These are phyloP conservation scores for Neoascia interrupta DNA, from an alignment of 2,888 invertebrate species.

Conservation along the genomic window DNA sequence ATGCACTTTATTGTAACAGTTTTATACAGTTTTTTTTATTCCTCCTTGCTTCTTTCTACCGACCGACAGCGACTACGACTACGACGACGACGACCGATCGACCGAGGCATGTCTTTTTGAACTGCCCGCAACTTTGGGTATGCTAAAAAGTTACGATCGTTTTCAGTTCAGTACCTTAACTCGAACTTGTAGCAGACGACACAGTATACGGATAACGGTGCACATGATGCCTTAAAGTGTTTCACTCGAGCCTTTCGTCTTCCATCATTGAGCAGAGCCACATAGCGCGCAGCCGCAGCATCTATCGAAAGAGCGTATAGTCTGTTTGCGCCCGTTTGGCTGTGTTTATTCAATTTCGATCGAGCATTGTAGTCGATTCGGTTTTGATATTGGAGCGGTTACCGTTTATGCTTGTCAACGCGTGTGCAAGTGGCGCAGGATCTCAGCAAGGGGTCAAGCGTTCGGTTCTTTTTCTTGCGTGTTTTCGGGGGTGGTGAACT, in stretches of 20 bases:
- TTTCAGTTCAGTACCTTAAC: slow-evolving; percentile 70
- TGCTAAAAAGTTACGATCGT: slow-evolving; percentile 70
- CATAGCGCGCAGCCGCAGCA: slow-evolving; percentile 61
- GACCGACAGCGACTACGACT: too few relatives aligned
- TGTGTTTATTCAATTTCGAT: slow-evolving; percentile 63
- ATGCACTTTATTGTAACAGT: slow-evolving; percentile 70
- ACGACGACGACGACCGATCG: too few relatives aligned
- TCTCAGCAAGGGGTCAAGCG: slow-evolving; percentile 48
- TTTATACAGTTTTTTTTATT: slow-evolving; percentile 67
- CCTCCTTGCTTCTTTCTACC: slow-evolving; percentile 65
- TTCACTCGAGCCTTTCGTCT: slow-evolving; percentile 69
- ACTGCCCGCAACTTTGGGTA: slow-evolving; percentile 70
- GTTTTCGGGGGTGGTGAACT: slow-evolving; percentile 61
- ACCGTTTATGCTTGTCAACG: slow-evolving; percentile 67
- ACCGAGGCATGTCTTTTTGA: slow-evolving; percentile 67
- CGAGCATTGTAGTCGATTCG: slow-evolving; percentile 39
- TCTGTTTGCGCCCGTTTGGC: slow-evolving; percentile 42
- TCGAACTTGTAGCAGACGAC: slow-evolving; percentile 70
- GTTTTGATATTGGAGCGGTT: slow-evolving; percentile 61
- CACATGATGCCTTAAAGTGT: slow-evolving; percentile 70
- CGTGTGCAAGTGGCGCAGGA: slow-evolving; percentile 64
- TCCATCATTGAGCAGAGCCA: slow-evolving; percentile 66
- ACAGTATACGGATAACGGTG: slow-evolving; percentile 69
- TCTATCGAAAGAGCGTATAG: slow-evolving; percentile 68
- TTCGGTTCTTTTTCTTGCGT: slow-evolving; percentile 17